phyloP scores from a whole-genome alignment of 2,888 invertebrate species.

The Drosophila picticornis region DNA sequence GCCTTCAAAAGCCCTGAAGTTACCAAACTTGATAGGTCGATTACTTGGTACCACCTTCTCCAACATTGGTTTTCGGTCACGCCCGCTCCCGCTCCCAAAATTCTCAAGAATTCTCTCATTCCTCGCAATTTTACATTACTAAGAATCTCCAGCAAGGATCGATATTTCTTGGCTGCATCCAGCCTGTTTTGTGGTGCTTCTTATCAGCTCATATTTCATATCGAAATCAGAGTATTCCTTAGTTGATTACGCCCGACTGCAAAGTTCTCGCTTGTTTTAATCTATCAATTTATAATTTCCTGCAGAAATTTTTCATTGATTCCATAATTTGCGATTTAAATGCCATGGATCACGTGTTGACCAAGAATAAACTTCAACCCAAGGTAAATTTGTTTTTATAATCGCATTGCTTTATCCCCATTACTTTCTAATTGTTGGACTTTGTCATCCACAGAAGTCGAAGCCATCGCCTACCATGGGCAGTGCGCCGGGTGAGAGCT shows the following conservation, averaged over 20 bases:
- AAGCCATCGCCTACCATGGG: conserved; percentile 29
- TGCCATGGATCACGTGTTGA: conserved; percentile 77
- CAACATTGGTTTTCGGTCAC: background rate
- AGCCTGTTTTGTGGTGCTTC: background rate
- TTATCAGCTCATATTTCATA: background rate
- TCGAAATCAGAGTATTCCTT: background rate
- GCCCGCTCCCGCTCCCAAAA: too few species aligned
- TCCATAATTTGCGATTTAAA: conserved; percentile 79
- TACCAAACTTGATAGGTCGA: background rate
- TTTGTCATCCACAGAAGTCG: conserved; percentile 20
- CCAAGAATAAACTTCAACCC: conserved; percentile 54
- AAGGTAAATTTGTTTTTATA: conserved; percentile 44
- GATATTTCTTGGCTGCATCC: background rate
- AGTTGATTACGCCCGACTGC: background rate
- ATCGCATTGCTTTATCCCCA: too few species aligned
- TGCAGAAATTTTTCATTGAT: conserved; percentile 81
- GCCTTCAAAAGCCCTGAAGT: too few species aligned
- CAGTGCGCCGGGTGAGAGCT: conserved; percentile 60
- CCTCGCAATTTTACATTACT: background rate
- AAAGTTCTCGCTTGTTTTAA: background rate
- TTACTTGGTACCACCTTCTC: background rate
- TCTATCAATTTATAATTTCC: background rate
- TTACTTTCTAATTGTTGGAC: background rate
- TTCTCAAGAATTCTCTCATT: too few species aligned
- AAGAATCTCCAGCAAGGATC: background rate